These are phyloP conservation scores for Willisornis vidua DNA, from an alignment of 2,113 vertebrate species.

Conservation along the genomic window DNA sequence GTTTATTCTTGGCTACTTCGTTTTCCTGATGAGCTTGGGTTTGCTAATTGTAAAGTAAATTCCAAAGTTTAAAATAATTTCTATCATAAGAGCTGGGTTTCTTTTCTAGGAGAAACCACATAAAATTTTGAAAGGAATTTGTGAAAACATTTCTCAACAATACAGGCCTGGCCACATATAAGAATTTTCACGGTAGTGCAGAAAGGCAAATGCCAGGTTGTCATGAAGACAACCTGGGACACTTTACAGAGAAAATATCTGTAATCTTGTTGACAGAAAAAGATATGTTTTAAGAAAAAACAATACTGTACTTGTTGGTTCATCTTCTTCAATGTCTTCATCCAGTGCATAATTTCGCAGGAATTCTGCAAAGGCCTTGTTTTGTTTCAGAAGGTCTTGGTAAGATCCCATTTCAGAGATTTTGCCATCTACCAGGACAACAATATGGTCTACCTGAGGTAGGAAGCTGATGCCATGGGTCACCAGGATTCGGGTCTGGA, in stretches of 20 bases:
- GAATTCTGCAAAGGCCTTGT: conserved; percentile 91
- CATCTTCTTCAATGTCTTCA: conserved; percentile 82
- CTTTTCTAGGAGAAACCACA: not conserved
- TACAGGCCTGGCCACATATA: not conserved
- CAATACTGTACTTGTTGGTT: conserved; percentile 71
- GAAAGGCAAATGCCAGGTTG: not conserved
- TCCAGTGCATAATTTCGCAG: conserved; percentile 87
- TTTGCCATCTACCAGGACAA: conserved; percentile 87
- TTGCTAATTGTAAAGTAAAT: not conserved
- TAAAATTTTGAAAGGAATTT: not conserved
- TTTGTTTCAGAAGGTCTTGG: conserved; percentile 84
- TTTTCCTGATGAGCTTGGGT: not conserved
- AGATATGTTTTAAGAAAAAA: not conserved
- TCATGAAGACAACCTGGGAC: not conserved
- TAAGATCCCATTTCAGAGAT: conserved; percentile 94
- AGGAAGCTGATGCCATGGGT: conserved; percentile 94
- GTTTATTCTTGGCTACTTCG: not conserved
- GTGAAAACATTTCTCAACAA: not conserved
- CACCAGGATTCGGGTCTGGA: conserved; percentile 91
- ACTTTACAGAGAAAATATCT: not conserved
- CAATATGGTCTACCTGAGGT: conserved; percentile 89
- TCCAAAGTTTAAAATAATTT: not conserved
- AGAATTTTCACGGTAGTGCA: not conserved
- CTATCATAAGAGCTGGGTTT: not conserved
- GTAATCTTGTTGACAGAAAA: not conserved